A percentile compares a stretch with the other conserved stretches of the same genome.
These are phyloP conservation scores for Sebastes steindachneri DNA, from an alignment of 2,797 vertebrate genomes.

Conservation along the genomic window DNA sequence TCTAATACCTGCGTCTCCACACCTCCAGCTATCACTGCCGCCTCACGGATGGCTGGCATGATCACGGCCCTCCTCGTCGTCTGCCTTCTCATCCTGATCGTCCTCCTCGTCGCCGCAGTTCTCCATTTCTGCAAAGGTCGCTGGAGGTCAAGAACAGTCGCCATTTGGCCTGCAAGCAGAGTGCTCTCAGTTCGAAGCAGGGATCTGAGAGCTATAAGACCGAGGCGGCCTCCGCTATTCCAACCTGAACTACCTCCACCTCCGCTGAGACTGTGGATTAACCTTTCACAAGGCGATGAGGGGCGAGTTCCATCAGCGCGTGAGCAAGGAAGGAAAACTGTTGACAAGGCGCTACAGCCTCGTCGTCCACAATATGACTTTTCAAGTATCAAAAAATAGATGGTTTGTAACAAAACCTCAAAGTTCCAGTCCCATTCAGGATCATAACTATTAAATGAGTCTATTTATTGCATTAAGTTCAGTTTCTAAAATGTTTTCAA, in stretches of 20 bases:
- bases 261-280: slow-evolving; percentile 23
- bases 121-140: slow-evolving; percentile 39
- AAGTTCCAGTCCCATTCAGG: neutral
- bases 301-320: neutral
- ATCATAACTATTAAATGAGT: too few relatives aligned
- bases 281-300: neutral
- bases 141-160: neutral
- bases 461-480: neutral
- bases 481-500: neutral
- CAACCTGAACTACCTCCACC: slow-evolving; percentile 44
- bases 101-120: neutral
- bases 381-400: neutral
- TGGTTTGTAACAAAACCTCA: neutral
- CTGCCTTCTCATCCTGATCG: slow-evolving; percentile 38
- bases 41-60: neutral
- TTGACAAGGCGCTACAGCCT: neutral
- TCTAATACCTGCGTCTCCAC: neutral
- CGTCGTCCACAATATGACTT: slow-evolving; percentile 47
- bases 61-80: slow-evolving; percentile 41
- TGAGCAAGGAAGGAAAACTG: neutral
- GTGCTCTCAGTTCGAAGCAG: neutral
- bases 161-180: slow-evolving; percentile 9
- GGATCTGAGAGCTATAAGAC: slow-evolving; percentile 49
- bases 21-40: neutral
- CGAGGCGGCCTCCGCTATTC: slow-evolving; percentile 21